A percentile compares a stretch with the other conserved stretches of the same genome.
These are phyloP conservation scores for Didymodactylos carnosus DNA, from an alignment of 2,888 invertebrate genomes.

Conservation along the genomic window DNA sequence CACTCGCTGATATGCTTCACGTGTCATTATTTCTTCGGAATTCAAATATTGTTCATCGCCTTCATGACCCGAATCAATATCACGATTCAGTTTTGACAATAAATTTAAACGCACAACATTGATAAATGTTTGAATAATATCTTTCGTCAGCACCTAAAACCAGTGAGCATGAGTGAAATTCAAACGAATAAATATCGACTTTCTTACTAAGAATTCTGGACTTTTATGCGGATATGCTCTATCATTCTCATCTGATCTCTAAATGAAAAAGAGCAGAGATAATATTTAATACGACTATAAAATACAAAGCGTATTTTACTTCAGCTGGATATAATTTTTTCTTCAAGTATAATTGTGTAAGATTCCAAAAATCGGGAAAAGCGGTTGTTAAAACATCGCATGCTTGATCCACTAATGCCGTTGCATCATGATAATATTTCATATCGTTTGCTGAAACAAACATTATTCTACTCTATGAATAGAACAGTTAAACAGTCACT, in stretches of 20 bases:
- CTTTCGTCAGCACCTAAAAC: neutral
- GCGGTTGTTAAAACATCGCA: neutral
- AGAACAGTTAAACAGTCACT: conserved; percentile 45
- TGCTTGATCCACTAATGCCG: neutral
- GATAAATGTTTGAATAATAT: conserved; percentile 5
- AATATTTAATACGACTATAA: neutral
- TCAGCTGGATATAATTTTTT: neutral
- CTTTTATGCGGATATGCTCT: neutral
- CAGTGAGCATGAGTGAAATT: neutral
- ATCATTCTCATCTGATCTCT: neutral
- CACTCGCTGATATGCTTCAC: neutral
- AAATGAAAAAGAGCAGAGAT: neutral
- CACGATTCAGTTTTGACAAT: neutral
- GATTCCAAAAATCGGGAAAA: neutral
- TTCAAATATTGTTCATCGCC: neutral
- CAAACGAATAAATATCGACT: too few species aligned
- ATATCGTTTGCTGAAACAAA: neutral
- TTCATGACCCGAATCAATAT: neutral
- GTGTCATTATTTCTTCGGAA: neutral
- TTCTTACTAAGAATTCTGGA: neutral
- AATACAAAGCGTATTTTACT: neutral
- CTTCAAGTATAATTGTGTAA: neutral
- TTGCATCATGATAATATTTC: neutral
- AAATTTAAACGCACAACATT: conserved; percentile 5
- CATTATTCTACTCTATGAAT: too few species aligned